A percentile compares a stretch with the other conserved stretches of the same genome.
Conservation (phyloP, 2,888 invertebrate genomes). For the Buathra laborator region DNA sequence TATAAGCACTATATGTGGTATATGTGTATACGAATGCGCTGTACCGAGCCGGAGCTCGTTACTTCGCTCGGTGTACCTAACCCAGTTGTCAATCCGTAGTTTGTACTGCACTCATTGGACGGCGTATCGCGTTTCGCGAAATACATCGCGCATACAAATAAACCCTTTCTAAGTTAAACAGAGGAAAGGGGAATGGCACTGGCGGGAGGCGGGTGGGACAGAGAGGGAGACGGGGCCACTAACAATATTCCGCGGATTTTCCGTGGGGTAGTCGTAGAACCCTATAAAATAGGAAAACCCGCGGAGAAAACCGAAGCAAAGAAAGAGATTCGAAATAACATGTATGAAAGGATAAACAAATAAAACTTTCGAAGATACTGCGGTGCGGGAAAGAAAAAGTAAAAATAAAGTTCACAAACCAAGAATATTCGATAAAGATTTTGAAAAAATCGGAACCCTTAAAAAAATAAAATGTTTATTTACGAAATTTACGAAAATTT, state of each 20-base stretch:
- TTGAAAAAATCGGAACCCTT: neutral
- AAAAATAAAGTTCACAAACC: neutral
- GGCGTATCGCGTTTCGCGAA: slow-evolving; percentile 76
- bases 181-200: slow-evolving; percentile 29
- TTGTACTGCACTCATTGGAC: slow-evolving; percentile 80
- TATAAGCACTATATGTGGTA: slow-evolving; percentile 1
- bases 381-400: neutral
- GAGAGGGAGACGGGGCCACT: neutral
- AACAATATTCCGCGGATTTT: slow-evolving; percentile 48
- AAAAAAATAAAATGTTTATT: neutral
- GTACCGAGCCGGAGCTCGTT: slow-evolving; percentile 72
- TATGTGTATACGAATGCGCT: slow-evolving; percentile 47
- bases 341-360: slow-evolving; percentile 37
- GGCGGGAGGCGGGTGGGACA: slow-evolving; percentile 5
- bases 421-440: neutral
- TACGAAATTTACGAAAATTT: neutral
- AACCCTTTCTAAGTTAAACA: slow-evolving; percentile 72
- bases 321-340: slow-evolving; percentile 14
- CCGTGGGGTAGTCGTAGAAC: slow-evolving; percentile 14
- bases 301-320: neutral
- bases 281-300: neutral
- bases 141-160: slow-evolving; percentile 77
- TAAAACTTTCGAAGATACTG: slow-evolving; percentile 33
- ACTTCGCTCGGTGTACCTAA: slow-evolving; percentile 78
- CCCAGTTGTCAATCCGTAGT: slow-evolving; percentile 81